Base-by-base conservation (phyloP, 2,797 vertebrate genomes). In the Potorous gilbertii region DNA sequence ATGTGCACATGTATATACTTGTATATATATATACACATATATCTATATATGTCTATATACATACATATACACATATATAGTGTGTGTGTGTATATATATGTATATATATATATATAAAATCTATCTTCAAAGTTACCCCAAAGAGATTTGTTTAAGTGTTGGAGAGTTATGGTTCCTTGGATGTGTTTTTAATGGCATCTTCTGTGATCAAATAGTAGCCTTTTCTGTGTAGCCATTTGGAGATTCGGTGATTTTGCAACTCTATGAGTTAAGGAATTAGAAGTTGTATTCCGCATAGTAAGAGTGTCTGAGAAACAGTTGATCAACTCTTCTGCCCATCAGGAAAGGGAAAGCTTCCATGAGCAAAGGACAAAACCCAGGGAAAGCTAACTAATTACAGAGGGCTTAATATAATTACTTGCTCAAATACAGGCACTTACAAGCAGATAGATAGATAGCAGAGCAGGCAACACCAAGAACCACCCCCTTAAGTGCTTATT, bases 121-220 rank as follows among this genome's bases (percentile, higher is more conserved):
- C 62, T 93, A 81, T 1, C 18, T 81, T 46, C 74, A 46, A 92
- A 54, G 6, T 92, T 95, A 89, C 40, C 50, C 31, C 66, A 74
- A 94, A 94, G 55, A 89, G 55, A 94, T 29, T 21, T 96, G 2
- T 54, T 3, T 5, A 66, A 81, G 3, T 94, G 13, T 95, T n/a
- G 13, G 55, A 91, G 94, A 74, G 54, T 27, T 18, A 31, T 54
- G 50, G 16, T 34, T 96, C 95, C 92, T 81, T 94, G 95, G 59
- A 93, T 94, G 91, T 90, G 18, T 40, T 96, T 87, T 21, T 57
- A 94, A 91, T 93, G 89, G 93, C 55, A 92, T 31, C 57, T 92
- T 87, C 59, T 50, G 46, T 93, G 92, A 91, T 95, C 31, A 91
- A 66, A 29, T 1, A 16, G 89, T 94, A 66, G 54, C 16, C 59